Evolutionary conservation across 2,113 vertebrate species (phyloP).

Genomic region (Stigmatopora nigra): DNA sequence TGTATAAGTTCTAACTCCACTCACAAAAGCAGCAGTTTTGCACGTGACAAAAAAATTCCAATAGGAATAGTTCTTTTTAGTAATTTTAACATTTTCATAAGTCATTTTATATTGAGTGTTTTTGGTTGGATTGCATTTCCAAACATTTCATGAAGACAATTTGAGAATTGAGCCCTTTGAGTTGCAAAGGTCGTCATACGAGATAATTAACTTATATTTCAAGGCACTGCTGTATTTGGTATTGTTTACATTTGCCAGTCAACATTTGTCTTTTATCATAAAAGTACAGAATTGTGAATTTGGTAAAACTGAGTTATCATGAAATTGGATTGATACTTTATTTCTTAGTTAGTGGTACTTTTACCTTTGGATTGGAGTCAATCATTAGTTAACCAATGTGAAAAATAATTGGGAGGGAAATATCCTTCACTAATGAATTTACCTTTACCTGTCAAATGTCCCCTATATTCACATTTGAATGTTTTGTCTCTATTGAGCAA

Average conservation of each 20-base stretch:
- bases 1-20: no score
- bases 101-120: no score
- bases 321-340: background rate
- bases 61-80: no score
- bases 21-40: no score
- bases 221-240: background rate
- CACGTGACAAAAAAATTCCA: no score
- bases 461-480: background rate
- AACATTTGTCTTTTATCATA: no score
- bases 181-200: background rate
- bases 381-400: background rate
- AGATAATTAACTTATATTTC: background rate
- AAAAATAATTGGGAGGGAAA: background rate
- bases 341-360: background rate
- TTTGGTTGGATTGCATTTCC: no score
- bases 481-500: background rate
- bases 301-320: background rate
- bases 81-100: no score
- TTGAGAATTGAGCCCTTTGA: background rate
- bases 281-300: no score
- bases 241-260: no score
- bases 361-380: background rate
- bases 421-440: background rate
- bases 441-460: background rate
- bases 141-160: no score